These are phyloP conservation scores for Leptobrachium ailaonicum DNA, from an alignment of 2,113 vertebrate genomes.

Conservation along the genomic window DNA sequence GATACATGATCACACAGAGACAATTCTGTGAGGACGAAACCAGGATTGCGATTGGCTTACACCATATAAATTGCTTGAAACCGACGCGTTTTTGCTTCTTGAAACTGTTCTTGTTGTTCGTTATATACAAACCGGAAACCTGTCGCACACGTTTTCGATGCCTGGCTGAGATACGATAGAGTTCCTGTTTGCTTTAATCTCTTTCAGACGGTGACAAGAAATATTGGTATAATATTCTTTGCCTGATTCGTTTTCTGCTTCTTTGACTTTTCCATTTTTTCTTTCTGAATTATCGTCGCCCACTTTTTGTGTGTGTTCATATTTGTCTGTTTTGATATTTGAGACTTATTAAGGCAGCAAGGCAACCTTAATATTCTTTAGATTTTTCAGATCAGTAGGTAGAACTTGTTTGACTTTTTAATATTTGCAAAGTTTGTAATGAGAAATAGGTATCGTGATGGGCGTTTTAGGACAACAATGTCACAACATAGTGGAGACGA, in stretches of 20 bases:
- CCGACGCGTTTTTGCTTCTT: neutral
- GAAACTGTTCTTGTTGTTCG: neutral
- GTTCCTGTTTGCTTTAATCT: slow-evolving; percentile 7
- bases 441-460: neutral
- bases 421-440: slow-evolving; percentile 13
- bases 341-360: slow-evolving; percentile 19
- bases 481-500: too few species aligned
- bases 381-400: slow-evolving; percentile 39
- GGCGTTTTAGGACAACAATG: neutral
- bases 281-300: slow-evolving; percentile 20
- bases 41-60: too few species aligned
- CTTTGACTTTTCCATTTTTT: slow-evolving; percentile 36
- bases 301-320: slow-evolving; percentile 24
- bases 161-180: neutral
- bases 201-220: slow-evolving; percentile 13
- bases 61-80: neutral
- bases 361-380: slow-evolving; percentile 21
- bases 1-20: too few species aligned
- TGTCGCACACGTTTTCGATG: neutral
- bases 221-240: slow-evolving; percentile 22
- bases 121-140: neutral
- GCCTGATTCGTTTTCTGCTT: slow-evolving; percentile 39
- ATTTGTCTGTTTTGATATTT: neutral
- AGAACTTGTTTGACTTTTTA: slow-evolving; percentile 26
- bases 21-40: too few species aligned